Base-by-base conservation (phyloP, 2,113 vertebrate genomes). In the Cyanistes caeruleus region DNA sequence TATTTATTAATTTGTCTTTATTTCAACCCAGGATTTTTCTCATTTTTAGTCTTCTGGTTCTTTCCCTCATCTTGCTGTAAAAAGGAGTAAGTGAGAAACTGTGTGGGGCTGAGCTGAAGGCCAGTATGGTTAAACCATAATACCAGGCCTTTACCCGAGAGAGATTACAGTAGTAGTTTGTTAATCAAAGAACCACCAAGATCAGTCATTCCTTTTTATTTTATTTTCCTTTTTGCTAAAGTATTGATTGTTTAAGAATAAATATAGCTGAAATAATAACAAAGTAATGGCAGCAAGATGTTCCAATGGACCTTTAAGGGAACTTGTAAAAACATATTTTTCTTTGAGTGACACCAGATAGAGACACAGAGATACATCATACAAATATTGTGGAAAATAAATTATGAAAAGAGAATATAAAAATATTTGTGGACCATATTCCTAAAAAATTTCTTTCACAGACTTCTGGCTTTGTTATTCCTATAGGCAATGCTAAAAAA, bases 131-230 rank as follows among this genome's bases (percentile, higher is more conserved):
- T 69, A 81, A 87, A 51, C 10, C 12, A 16, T 2, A 3, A 25
- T 4, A 27, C 3, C 8, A 67, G 4, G 11, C 3, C 53, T 73
- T 65, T 70, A 74, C 6, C 4, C 15, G 51, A 30, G 5, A 70
- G 20, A 43, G 2, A 4, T 39, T 65, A 55, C 0, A 0, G 2
- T 10, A 72, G 16, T 51, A 62, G 4, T 8, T 51, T n/a, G 2
- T 51, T 53, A 64, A 35, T 13, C 33, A 63, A 23, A 68, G 11
- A 31, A 78, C 4, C 52, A 85, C 10, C 5, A 75, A 62, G 24
- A 41, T 49, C 43, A 44, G 8, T 24, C 13, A 27, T 13, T 4
- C 0, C 15, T 20, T 31, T 44, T 8, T 16, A 7, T 16, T 51
- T 64, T 73, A 9, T 18, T 70, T 39, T 33, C 2, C 4, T 65